phyloP scores from a whole-genome alignment of 2,888 invertebrate genomes.

The Macrosiphum euphorbiae region DNA sequence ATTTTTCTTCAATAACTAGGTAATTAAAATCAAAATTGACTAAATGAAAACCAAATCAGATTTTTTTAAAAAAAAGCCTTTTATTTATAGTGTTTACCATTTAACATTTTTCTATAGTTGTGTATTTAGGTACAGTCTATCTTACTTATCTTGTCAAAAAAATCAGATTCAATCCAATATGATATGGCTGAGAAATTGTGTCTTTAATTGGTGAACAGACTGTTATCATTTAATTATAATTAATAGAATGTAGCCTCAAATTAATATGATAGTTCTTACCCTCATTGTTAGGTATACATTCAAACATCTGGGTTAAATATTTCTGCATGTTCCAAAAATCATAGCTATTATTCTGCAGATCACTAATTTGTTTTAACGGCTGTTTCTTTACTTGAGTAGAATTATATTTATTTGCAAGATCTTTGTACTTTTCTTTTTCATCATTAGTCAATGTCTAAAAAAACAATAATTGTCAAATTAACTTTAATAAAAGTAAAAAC shows the following conservation, averaged over 20 bases:
- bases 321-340: background rate
- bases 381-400: background rate
- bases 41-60: too few relatives aligned
- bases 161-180: background rate
- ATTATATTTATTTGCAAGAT: background rate
- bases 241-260: background rate
- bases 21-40: too few relatives aligned
- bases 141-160: background rate
- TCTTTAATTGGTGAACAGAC: background rate
- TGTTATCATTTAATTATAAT: background rate
- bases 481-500: background rate
- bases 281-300: background rate
- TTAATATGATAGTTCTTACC: constrained; percentile 26
- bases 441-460: constrained; percentile 9
- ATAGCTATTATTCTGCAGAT: background rate
- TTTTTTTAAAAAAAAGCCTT: too few relatives aligned
- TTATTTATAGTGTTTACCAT: too few relatives aligned
- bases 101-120: too few relatives aligned
- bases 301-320: constrained; percentile 1
- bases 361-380: background rate
- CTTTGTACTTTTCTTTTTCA: constrained; percentile 37
- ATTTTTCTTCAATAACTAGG: too few relatives aligned
- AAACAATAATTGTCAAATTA: background rate
- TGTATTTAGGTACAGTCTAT: background rate
- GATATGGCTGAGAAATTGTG: background rate